Evolutionary conservation across 2,888 invertebrate species (phyloP).

Genomic region (Sesia apiformis): DNA sequence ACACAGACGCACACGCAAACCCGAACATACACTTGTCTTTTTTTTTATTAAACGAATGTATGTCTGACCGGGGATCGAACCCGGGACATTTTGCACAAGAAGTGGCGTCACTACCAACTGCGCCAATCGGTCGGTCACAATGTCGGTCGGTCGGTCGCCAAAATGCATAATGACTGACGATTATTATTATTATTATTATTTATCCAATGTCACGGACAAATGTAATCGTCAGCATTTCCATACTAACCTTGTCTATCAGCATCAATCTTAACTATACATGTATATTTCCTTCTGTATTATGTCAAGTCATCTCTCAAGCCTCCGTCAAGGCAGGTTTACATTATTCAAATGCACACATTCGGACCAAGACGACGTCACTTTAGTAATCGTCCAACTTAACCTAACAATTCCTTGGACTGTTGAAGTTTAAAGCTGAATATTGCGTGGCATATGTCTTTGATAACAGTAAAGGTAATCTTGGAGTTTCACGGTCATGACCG

Average conservation of each 20-base stretch:
- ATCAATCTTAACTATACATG: slow-evolving; percentile 29
- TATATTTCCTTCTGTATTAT: slow-evolving; percentile 45
- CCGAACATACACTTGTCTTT: no score
- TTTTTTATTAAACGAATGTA: no score
- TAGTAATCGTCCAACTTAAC: background rate
- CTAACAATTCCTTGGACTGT: background rate
- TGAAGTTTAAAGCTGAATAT: slow-evolving; percentile 11
- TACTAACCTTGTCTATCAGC: slow-evolving; percentile 19
- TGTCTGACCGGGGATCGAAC: no score
- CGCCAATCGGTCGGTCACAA: no score
- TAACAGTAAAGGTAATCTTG: slow-evolving; percentile 9
- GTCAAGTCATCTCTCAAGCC: slow-evolving; percentile 62
- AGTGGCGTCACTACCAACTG: no score
- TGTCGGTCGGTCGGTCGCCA: no score
- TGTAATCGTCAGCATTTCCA: slow-evolving; percentile 8
- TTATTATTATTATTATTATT: background rate
- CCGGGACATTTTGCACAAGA: no score
- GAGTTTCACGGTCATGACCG: slow-evolving; percentile 25
- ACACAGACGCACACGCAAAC: no score
- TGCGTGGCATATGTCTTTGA: slow-evolving; percentile 1
- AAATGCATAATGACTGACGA: no score
- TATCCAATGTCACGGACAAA: background rate
- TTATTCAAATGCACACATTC: slow-evolving; percentile 65
- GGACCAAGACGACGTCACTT: slow-evolving; percentile 12
- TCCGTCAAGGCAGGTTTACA: slow-evolving; percentile 57